Evolutionary conservation across 2,888 invertebrate genomes (phyloP), one percentile per base, ranked within the genome.

Genomic region (Enchytraeus crypticus): DNA sequence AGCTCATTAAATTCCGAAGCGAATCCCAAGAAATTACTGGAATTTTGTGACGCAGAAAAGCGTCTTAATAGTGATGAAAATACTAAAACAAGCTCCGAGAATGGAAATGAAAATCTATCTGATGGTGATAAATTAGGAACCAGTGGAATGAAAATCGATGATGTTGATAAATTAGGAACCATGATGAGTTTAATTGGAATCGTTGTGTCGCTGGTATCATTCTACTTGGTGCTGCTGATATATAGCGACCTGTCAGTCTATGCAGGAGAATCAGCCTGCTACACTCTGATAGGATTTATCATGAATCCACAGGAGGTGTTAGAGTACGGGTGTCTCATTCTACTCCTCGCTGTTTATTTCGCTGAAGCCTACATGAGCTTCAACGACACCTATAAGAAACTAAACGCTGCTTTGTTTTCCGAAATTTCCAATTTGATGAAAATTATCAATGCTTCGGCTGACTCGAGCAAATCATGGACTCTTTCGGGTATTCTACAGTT

Each of bases 281-380:
- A 74, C 59, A 77, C 77, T 0, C 71, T 77, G 73, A 77, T 77
- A 76, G 77, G 77, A 0, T 72, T 77, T 46, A 77, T 77, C 32
- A 73, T 77, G 8, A 77, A 77, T 54, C 76, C 77, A 1, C 73
- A 73, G 3, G 70, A 70, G n/a, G 74, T 74, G 3, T 69, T 77
- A 2, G 70, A 74, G 53, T 77, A 77, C 60, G 74, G 75, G 21
- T 71, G 73, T 18, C 73, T 77, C 69, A 74, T 72, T 18, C 64
- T 77, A 21, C 69, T 77, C 29, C 76, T 77, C 26, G 68, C 75
- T 29, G 73, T 77, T 18, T 77, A 77, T 67, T 76, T 74, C 72
- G 74, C 66, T 72, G 73, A 70, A 65, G 75, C 76, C 60, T 77
- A 76, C 65, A 73, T 71, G 65, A 74, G 75, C 61, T 76, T 76